These are phyloP conservation scores for Carposina sasakii DNA, from an alignment of 1,140 invertebrate genomes.

Conservation along the genomic window DNA sequence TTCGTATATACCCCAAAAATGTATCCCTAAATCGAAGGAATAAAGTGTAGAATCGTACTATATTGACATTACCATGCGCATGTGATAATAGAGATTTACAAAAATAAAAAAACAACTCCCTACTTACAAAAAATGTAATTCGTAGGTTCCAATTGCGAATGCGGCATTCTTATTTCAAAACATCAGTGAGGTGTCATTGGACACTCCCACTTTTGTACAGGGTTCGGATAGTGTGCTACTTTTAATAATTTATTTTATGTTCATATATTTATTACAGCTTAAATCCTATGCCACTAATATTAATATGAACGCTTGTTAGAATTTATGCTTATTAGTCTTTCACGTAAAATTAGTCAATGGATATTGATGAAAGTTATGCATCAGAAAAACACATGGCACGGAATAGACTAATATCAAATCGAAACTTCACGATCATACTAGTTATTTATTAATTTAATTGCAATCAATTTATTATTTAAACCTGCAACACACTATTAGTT, in stretches of 20 bases:
- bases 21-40: constrained; percentile 9
- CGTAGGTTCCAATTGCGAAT: constrained; percentile 69
- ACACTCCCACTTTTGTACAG: constrained; percentile 50
- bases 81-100: background rate
- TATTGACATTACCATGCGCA: background rate
- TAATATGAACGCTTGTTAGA: too few species aligned
- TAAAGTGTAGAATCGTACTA: constrained; percentile 23
- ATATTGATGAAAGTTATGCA: too few species aligned
- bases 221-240: constrained; percentile 32
- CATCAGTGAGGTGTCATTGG: constrained; percentile 67
- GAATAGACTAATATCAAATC: too few species aligned
- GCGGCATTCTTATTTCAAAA: constrained; percentile 70
- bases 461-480: too few species aligned
- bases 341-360: too few species aligned
- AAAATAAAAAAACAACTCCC: constrained; percentile 59
- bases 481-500: too few species aligned
- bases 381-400: too few species aligned
- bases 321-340: too few species aligned
- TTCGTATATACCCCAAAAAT: constrained; percentile 1
- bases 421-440: too few species aligned
- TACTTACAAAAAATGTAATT: constrained; percentile 68
- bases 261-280: too few species aligned
- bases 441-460: too few species aligned
- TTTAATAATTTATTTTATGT: background rate
- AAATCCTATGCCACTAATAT: too few species aligned